Conservation (phyloP, 2,113 vertebrate genomes). For the Coryphaenoides rupestris region DNA sequence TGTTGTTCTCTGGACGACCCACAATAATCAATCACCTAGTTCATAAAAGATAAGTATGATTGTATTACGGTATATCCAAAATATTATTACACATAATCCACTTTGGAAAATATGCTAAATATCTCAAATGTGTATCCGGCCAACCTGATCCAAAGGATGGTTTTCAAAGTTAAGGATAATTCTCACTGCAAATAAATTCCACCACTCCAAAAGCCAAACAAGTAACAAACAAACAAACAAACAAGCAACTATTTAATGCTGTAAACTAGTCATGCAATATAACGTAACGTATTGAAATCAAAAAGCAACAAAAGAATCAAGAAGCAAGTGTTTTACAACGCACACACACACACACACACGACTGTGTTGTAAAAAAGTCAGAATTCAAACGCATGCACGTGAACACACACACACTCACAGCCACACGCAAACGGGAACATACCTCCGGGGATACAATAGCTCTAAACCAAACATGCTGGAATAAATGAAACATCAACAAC, state of each 20-base stretch:
- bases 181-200: no score
- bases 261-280: background rate
- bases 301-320: background rate
- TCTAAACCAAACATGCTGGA: constrained; percentile 74
- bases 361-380: no score
- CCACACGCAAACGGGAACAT: constrained; percentile 37
- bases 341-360: background rate
- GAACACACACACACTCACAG: background rate
- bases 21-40: no score
- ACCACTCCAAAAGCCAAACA: background rate
- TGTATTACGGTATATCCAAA: no score
- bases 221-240: background rate
- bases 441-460: constrained; percentile 75
- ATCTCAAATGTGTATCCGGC: no score
- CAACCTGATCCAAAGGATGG: no score
- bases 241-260: background rate
- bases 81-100: no score
- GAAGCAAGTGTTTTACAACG: background rate
- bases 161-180: no score
- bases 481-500: constrained; percentile 56
- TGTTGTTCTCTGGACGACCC: no score
- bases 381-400: background rate
- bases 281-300: background rate
- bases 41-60: no score
- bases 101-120: no score